Evolutionary conservation across 2,113 vertebrate species (phyloP), one percentile per base, ranked within the genome.

Genomic region (Saccopteryx bilineata): DNA sequence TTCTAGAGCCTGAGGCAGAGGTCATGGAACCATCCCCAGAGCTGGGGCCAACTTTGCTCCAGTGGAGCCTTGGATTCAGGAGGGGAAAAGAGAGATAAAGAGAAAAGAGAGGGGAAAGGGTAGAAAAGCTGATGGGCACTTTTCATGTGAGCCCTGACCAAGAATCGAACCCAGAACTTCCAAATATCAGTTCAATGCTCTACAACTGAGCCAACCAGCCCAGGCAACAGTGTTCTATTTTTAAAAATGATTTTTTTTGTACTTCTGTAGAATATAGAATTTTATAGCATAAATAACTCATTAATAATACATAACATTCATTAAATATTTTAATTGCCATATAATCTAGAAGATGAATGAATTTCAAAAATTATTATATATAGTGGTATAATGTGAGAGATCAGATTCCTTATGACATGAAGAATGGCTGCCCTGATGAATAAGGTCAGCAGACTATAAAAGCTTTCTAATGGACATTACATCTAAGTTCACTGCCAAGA

Each of bases 391-490:
- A 80, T 58, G 68, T 48, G 17, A 80, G 18, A 89, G 23, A 56
- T 21, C 66, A 0, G 28, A 72, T 71, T 63, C 23, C 52, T 17
- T 26, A 14, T 60, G 31, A 6, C 19, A 52, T 15, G 15, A 81
- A 72, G 11, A 13, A 92, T 50, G 17, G 1, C 4, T 92, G 1
- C 26, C 28, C 75, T 5, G 31, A 61, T 63, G 28, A 58, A 90
- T 11, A 84, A 1, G 2, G 5, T 2, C 26, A 9, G 6, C 2
- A 72, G 14, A n/a, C 0, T 50, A 15, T 21, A 31, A 5, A 33
- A 76, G 5, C 3, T 80, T 61, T 46, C 14, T 17, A 80, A 48
- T 3, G 24, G 5, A 79, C 9, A 1, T 48, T 52, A 54, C 1
- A 85, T 66, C 15, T 74, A 21, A 52, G 7, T 50, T 58, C 18